Evolutionary conservation across 2,113 vertebrate genomes (phyloP).

Genomic region (Motacilla tschutschensis): DNA sequence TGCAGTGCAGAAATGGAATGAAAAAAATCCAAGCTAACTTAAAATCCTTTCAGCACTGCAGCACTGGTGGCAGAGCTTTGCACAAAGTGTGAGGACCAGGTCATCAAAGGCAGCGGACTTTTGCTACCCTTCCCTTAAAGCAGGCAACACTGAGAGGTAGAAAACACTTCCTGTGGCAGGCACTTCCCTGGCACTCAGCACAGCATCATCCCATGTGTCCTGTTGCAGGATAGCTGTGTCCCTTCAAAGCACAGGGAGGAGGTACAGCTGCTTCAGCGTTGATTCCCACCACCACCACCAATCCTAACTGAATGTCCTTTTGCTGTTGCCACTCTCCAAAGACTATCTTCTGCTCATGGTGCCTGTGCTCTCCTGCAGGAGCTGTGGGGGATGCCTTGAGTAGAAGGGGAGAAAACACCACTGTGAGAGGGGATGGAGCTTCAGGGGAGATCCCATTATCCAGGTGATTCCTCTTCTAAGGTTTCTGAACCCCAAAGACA

Average conservation of each 20-base stretch:
- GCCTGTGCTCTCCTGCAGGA: not conserved
- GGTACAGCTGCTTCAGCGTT: not conserved
- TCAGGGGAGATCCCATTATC: not conserved
- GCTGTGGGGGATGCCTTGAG: not conserved
- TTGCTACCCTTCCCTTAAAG: not conserved
- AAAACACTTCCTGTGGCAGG: not conserved
- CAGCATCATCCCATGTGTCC: fast-evolving
- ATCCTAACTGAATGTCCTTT: not conserved
- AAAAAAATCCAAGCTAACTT: not conserved
- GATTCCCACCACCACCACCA: not conserved
- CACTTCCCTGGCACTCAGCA: not conserved
- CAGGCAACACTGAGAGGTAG: fast-evolving
- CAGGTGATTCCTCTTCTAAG: not conserved
- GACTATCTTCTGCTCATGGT: not conserved
- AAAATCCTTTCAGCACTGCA: not conserved
- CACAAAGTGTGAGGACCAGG: not conserved
- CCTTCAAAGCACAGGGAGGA: not conserved
- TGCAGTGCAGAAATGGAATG: not conserved
- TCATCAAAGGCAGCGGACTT: not conserved
- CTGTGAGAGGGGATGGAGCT: not conserved
- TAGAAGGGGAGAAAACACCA: not conserved
- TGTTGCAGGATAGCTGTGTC: not conserved
- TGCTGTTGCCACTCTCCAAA: not conserved
- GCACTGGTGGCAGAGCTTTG: not conserved
- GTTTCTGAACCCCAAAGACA: not conserved